Percentiles rank a stretch among this genome's conserved stretches.
These are phyloP conservation scores for Bubo bubo DNA, from an alignment of 2,113 vertebrate species.

Conservation along the genomic window DNA sequence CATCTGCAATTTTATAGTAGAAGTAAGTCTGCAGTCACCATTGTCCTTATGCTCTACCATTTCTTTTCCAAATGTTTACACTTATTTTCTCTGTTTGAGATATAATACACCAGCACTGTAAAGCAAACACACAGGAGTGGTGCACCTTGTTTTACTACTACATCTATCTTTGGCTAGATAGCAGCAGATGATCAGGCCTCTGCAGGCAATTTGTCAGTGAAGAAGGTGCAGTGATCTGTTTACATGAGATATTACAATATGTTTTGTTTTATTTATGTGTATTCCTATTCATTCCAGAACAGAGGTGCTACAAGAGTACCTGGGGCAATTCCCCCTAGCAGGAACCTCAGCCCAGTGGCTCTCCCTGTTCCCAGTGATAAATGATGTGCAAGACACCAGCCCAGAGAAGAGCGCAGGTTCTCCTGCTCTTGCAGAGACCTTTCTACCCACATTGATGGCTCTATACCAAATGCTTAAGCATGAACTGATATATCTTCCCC, in stretches of 20 bases:
- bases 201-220: not conserved
- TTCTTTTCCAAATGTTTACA: constrained; percentile 7
- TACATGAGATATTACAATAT: not conserved
- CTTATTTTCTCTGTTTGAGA: not conserved
- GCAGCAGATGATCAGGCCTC: not conserved
- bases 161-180: not conserved
- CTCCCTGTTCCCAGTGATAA: not conserved
- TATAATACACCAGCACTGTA: not conserved
- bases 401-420: not conserved
- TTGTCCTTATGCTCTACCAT: not conserved
- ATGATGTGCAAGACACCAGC: not conserved
- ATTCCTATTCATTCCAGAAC: not conserved
- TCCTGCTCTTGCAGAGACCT: not conserved
- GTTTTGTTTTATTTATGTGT: not conserved
- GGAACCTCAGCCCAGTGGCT: not conserved
- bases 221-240: not conserved
- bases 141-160: not conserved
- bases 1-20: not conserved
- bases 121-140: not conserved
- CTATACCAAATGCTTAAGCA: not conserved
- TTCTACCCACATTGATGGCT: not conserved
- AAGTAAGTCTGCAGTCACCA: not conserved
- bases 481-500: not conserved
- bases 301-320: not conserved
- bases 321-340: not conserved